Base-by-base conservation (phyloP, 2,113 vertebrate genomes). In the Nansenia antarctica region DNA sequence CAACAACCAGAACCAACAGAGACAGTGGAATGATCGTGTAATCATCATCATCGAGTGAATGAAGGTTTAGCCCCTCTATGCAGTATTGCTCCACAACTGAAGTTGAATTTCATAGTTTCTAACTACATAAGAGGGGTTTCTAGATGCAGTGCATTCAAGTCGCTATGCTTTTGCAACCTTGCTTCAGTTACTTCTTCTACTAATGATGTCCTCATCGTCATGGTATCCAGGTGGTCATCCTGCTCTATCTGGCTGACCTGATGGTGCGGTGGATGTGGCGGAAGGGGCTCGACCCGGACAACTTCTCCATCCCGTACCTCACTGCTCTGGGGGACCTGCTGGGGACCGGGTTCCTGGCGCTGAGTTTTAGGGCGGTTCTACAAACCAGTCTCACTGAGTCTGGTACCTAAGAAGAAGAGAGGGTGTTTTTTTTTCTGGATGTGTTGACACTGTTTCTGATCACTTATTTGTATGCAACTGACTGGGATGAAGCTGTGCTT, bases 251-350 rank as follows among this genome's bases (percentile, higher is more conserved):
- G 34, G 92, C 95, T 0, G 91, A 93, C 65, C 76, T 95, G 74
- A 87, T 94, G 22, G 95, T 97, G 66, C 88, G 87, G 30, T 88
- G 96, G 79, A 91, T 92, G 67, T 98, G 97, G 97, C 64, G 82
- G 64, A 87, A 88, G 66, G 89, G 93, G 0, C 82, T 96, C 84
- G 96, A 98, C 72, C 97, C 97, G 0, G 97, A 99, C 71, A 96
- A 93, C 68, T 94, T 94, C 87, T 97, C 95, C 66, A 98, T 98
- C 86, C 95, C 97, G 2, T 98, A 98, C 91, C 95, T 99, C 82
- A 98, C 97, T 0, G 96, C 95, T 15, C 85, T 98, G 31, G 96
- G 97, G 0, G 95, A 99, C 77, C 91, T 99, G 66, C 88, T 99
- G 70, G 97, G 96, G 32, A 97, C 95, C 0, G 92, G 94, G 6